These are phyloP conservation scores for Batillaria attramentaria DNA, from an alignment of 1,140 invertebrate genomes.

Conservation along the genomic window DNA sequence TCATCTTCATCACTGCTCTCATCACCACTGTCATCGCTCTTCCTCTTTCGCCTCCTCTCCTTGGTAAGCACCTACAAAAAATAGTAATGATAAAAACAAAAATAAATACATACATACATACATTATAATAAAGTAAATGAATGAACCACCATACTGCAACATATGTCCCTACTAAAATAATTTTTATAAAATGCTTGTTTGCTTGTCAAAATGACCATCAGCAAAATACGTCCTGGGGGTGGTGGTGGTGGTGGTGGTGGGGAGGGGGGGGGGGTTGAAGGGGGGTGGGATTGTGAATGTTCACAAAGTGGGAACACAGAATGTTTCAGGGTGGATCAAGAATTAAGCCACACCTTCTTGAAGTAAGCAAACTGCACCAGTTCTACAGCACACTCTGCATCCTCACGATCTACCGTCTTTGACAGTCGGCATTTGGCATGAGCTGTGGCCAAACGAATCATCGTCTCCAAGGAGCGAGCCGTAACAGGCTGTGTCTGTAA, in stretches of 20 bases:
- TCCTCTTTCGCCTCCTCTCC: slow-evolving; percentile 77
- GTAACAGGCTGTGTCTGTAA: slow-evolving; percentile 96
- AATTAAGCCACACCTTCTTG: slow-evolving; percentile 82
- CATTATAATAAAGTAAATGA: neutral
- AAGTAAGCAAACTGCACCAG: slow-evolving; percentile 98
- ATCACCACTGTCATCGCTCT: slow-evolving; percentile 50
- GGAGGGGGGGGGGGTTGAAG: too few relatives aligned
- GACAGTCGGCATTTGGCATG: slow-evolving; percentile 96
- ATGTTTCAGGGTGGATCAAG: too few relatives aligned
- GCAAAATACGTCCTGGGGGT: neutral
- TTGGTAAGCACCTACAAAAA: slow-evolving; percentile 78
- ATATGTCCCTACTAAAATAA: too few relatives aligned
- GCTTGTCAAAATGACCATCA: too few relatives aligned
- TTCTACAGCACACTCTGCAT: slow-evolving; percentile 94
- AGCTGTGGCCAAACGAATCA: slow-evolving; percentile 98
- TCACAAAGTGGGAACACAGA: too few relatives aligned
- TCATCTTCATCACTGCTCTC: slow-evolving; percentile 65
- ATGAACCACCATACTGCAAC: too few relatives aligned
- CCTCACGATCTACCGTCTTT: slow-evolving; percentile 84
- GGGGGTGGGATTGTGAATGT: neutral
- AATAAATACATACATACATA: neutral
- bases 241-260: too few relatives aligned
- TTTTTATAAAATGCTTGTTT: too few relatives aligned
- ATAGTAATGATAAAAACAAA: neutral
- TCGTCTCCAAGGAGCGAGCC: slow-evolving; percentile 95